Evolutionary conservation across 2,113 vertebrate genomes (phyloP), one percentile per base, ranked within the genome.

Genomic region (Microtus ochrogaster): DNA sequence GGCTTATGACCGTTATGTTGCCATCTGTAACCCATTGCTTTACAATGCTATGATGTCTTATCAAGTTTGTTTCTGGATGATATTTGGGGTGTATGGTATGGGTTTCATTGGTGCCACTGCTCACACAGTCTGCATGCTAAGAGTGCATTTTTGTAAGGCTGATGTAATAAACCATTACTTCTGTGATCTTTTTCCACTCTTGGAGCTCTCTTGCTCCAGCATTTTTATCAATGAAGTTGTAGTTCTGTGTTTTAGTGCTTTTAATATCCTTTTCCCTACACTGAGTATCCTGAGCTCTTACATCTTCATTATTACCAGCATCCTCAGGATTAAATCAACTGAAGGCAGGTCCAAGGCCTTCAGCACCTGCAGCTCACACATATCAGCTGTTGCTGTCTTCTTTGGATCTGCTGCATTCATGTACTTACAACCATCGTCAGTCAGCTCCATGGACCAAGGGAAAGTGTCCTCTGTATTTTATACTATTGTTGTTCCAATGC

Each of bases 1-100:
- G 84, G 44, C 84, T 3, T 87, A 70, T 72, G 84, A 87, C 65
- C 47, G 84, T 7, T 87, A 87, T 17, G 44, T 87, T 49, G 84
- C 84, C 47, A 87, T 87, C 33, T 87, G 66, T 87, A 87, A 87
- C 44, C 84, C 84, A 36, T n/a, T 87, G 66, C 84, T 87, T 52
- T 87, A 87, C 3, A 87, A 52, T 70, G 66, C 47, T 70, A 16
- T 68, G 22, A 87, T 87, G 65, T 87, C 84, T 33, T 87, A 70
- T 72, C 19, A 87, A 87, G 66, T 87, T 21, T 87, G 84, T 52
- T 52, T 33, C 66, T 70, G 44, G 65, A 52, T 87, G 84, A n/a
- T 87, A 87, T 49, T 49, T 87, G 84, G 44, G 10, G 84, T 87
- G 1, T 70, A 72, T 72, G n/a, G 21, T 9, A 72, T 87, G 84